Conservation (phyloP, 2,797 vertebrate genomes). For the Malurus leucopterus region DNA sequence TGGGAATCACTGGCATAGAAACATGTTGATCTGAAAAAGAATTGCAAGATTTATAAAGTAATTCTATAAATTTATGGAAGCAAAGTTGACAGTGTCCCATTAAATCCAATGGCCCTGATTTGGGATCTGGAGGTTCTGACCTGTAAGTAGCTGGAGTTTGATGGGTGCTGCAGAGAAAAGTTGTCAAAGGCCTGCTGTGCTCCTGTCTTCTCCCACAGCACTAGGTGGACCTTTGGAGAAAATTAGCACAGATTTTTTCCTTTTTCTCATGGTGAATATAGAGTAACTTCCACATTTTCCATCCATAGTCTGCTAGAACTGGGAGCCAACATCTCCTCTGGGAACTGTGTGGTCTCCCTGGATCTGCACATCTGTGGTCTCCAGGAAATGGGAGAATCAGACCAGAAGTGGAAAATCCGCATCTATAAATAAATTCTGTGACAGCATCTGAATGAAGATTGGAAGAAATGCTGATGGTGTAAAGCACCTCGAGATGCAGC, state of each 20-base stretch:
- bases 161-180: not conserved
- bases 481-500: not conserved
- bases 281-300: not conserved
- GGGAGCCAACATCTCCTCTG: not conserved
- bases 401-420: not conserved
- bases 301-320: not conserved
- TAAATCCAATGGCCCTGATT: not conserved
- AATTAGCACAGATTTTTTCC: not conserved
- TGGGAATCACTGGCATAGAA: not conserved
- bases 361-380: not conserved
- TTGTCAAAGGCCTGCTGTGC: accelerated
- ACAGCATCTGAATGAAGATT: not conserved
- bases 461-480: not conserved
- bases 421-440: not conserved
- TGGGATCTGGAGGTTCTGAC: not conserved
- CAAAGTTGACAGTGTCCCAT: not conserved
- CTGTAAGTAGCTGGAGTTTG: not conserved
- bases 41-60: not conserved
- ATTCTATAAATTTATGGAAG: not conserved
- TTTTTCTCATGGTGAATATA: not conserved
- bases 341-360: not conserved
- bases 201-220: not conserved
- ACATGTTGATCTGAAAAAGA: not conserved
- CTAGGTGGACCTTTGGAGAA: not conserved
- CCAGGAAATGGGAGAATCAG: not conserved